phyloP scores from a whole-genome alignment of 2,797 vertebrate species.

The Coilia nasus region DNA sequence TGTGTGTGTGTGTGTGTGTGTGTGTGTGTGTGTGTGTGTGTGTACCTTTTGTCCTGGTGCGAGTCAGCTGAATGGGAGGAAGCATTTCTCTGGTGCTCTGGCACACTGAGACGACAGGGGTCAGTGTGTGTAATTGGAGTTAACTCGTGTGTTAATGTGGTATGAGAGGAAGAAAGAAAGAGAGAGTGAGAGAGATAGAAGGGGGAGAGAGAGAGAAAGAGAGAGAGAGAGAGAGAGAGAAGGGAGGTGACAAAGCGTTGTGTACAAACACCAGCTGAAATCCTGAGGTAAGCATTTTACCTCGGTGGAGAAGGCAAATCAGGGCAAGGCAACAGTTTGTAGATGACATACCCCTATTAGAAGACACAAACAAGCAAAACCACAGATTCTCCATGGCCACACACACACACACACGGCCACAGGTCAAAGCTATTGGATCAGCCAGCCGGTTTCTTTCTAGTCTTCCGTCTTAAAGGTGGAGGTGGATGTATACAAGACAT shows the following conservation, averaged over 20 bases:
- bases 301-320: not conserved
- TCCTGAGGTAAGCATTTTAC: slow-evolving; percentile 47
- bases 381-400: not conserved
- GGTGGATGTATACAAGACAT: no score
- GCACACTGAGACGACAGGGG: slow-evolving; percentile 46
- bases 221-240: slow-evolving; percentile 16
- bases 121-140: slow-evolving; percentile 68
- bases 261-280: slow-evolving; percentile 43
- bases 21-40: not conserved
- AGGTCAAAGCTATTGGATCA: no score
- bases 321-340: not conserved
- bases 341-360: not conserved
- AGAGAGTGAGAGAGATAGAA: not conserved
- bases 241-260: slow-evolving; percentile 24
- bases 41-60: not conserved
- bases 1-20: no score
- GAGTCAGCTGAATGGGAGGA: slow-evolving; percentile 6
- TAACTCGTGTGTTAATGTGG: slow-evolving; percentile 66
- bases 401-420: not conserved
- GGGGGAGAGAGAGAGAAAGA: not conserved
- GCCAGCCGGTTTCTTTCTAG: not conserved
- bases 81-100: not conserved
- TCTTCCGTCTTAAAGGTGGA: not conserved
- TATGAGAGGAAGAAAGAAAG: slow-evolving; percentile 59
- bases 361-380: not conserved